Base-by-base conservation (phyloP, 2,888 invertebrate species). In the Sycophila texana region DNA sequence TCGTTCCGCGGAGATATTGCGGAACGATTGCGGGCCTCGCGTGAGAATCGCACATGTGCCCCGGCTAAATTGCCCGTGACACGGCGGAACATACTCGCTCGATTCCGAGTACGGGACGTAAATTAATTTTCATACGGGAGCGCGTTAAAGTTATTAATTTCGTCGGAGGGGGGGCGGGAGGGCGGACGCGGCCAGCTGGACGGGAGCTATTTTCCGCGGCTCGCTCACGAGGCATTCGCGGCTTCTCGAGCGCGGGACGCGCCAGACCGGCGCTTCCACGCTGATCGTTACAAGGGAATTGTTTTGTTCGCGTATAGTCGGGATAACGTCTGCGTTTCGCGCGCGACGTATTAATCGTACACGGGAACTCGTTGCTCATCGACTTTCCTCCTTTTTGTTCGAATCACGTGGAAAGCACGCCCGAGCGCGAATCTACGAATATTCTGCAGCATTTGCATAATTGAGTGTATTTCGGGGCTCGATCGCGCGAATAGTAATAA, bases 261-360 rank as follows among this genome's bases (percentile, higher is more conserved):
- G 60, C 60, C 22, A 60, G 60, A 13, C 47, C 63, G 47, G 81
- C 74, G 70, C 65, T 66, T 81, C 60, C 68, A 49, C 39, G 39
- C 39, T 81, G 78, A 81, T 81, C 65, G 78, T 78, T 81, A 73
- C 78, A 47, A 63, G 78, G 57, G 66, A 81, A 75, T 60, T 39
- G 67, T 55, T 47, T 71, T 58, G 71, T 51, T 30, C 57, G 26
- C 14, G n/a, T n/a, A n/a, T n/a, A 16, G 68, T 53, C 16, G n/a
- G 4, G 26, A 39, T 39, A 39, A 39, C 39, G 39, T 18, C 16
- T n/a, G 16, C 58, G 55, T 5, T 39, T 13, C 20, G 26, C 16
- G 58, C 58, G n/a, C 57, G 49, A 80, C 49, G 77, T 66, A 66
- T 79, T 81, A 79, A 81, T 81, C 77, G 79, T 61, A 79, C 65